These are phyloP conservation scores for Andricus quercusramuli DNA, from an alignment of 2,888 invertebrate genomes.

Conservation along the genomic window DNA sequence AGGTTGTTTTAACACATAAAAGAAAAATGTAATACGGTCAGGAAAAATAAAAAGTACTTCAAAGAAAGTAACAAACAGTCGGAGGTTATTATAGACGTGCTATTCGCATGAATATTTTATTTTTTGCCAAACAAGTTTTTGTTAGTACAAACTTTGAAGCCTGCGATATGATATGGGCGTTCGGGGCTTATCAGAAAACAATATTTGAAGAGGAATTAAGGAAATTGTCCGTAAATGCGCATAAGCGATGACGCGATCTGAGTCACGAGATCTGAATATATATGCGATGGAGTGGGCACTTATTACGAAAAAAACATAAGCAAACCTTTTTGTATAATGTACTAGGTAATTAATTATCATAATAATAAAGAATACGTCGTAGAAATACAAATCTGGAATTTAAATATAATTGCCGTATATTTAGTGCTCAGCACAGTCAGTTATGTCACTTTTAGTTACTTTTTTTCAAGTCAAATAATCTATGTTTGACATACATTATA, in stretches of 20 bases:
- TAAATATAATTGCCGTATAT: no score
- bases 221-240: constrained; percentile 5
- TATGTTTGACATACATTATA: no score
- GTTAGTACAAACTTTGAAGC: background rate
- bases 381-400: background rate
- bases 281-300: background rate
- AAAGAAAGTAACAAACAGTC: background rate
- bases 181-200: background rate
- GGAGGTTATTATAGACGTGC: background rate
- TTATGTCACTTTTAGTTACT: no score
- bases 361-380: no score
- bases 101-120: background rate
- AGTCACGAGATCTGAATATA: constrained; percentile 3
- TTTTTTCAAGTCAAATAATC: no score
- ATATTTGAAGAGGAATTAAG: background rate
- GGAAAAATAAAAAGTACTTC: no score
- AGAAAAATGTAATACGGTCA: no score
- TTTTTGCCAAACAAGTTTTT: background rate
- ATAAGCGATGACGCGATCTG: constrained; percentile 23
- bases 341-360: no score
- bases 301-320: background rate
- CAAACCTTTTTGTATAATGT: no score
- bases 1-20: no score
- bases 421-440: no score
- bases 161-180: background rate